Evolutionary conservation across 2,797 vertebrate species (phyloP).

Genomic region (Rhodeus uyekii): DNA sequence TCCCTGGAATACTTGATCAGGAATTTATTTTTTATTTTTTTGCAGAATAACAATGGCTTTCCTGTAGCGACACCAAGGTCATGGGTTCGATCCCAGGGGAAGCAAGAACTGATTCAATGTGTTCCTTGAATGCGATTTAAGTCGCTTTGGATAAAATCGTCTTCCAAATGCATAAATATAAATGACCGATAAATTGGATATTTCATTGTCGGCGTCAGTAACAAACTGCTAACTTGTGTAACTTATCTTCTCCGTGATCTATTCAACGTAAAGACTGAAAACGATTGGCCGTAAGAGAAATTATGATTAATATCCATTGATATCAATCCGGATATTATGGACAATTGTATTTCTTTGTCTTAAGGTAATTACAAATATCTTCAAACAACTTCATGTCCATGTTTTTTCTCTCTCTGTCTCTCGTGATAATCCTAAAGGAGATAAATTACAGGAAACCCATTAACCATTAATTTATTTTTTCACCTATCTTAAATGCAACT

Average conservation of each 20-base stretch:
- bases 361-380: background rate
- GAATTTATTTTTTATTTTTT: too few relatives aligned
- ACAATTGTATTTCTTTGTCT: background rate
- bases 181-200: background rate
- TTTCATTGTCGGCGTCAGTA: background rate
- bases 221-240: background rate
- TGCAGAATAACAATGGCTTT: too few relatives aligned
- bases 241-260: background rate
- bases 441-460: background rate
- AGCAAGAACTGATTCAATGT: too few relatives aligned
- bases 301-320: background rate
- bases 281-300: background rate
- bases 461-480: background rate
- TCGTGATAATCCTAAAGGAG: background rate
- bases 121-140: too few relatives aligned
- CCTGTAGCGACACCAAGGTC: too few relatives aligned
- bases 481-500: background rate
- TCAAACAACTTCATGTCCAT: background rate
- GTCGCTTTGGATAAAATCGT: too few relatives aligned
- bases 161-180: too few relatives aligned
- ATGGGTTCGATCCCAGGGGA: too few relatives aligned
- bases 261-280: background rate
- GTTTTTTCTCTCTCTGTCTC: background rate
- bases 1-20: background rate
- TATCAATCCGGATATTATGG: background rate